Percentiles rank a stretch among this genome's conserved stretches.
phyloP scores from a whole-genome alignment of 1,140 invertebrate genomes.

The Drosophila simulans region DNA sequence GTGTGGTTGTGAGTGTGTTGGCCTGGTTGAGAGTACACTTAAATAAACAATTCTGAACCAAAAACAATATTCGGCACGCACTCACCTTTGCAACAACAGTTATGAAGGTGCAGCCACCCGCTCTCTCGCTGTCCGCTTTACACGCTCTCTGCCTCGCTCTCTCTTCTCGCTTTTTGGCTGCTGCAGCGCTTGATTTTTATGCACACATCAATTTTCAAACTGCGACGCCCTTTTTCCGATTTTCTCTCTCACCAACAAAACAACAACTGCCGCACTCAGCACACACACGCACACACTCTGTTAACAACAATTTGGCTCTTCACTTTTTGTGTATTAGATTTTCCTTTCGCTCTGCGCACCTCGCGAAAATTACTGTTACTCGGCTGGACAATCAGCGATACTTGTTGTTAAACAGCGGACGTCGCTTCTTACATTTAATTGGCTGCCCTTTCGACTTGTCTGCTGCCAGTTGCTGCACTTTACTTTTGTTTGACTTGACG shows the following conservation, averaged over 20 bases:
- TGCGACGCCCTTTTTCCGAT: conserved; percentile 72
- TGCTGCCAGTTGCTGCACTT: conserved; percentile 15
- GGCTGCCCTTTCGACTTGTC: conserved; percentile 7
- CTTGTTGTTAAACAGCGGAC: conserved; percentile 19
- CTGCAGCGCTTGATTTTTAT: conserved; percentile 54
- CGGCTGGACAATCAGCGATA: conserved; percentile 5
- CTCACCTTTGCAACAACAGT: conserved; percentile 63
- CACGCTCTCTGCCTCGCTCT: conserved; percentile 22
- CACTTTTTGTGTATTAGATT: conserved; percentile 59
- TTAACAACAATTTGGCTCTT: conserved; percentile 62
- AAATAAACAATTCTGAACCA: conserved; percentile 38
- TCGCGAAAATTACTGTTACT: conserved; percentile 1
- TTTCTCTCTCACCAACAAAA: conserved; percentile 46
- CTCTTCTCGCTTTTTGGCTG: conserved; percentile 43
- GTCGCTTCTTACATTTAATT: conserved; percentile 21
- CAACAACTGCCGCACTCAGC: conserved; percentile 35
- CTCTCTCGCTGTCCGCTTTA: conserved; percentile 13
- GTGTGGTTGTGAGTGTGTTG: conserved; percentile 12
- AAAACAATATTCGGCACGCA: conserved; percentile 76
- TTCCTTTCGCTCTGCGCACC: conserved; percentile 41
- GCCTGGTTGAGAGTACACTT: conserved; percentile 11
- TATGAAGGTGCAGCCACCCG: conserved; percentile 33
- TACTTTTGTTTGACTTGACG: conserved; percentile 12
- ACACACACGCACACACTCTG: conserved; percentile 26
- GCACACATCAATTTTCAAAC: conserved; percentile 63